These are phyloP conservation scores for Glomeris marginata DNA, from an alignment of 2,888 invertebrate species.

Conservation along the genomic window DNA sequence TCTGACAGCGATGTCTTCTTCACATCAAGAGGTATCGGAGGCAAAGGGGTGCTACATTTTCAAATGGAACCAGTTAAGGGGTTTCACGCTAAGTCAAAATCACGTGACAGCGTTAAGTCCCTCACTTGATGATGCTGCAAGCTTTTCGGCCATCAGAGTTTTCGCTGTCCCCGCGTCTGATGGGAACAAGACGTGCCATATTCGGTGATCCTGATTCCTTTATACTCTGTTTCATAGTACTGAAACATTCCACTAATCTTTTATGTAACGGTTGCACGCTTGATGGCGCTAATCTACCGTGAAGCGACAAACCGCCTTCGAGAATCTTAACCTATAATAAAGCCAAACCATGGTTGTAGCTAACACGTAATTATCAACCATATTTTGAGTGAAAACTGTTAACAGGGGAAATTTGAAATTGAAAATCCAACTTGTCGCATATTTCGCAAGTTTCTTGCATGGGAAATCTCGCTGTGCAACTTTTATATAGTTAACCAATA, in stretches of 20 bases:
- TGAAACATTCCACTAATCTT: conserved; percentile 71
- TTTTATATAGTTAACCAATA: too few relatives aligned
- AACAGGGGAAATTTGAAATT: too few relatives aligned
- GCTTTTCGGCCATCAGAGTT: conserved; percentile 8
- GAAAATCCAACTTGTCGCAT: too few relatives aligned
- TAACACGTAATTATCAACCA: not conserved
- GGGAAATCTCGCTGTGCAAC: too few relatives aligned
- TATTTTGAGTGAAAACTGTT: too few relatives aligned
- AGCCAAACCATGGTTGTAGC: not conserved
- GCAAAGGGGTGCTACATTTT: conserved; percentile 52
- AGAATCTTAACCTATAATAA: conserved; percentile 36
- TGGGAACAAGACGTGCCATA: conserved; percentile 11
- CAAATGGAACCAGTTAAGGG: not conserved
- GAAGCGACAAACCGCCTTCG: conserved; percentile 67
- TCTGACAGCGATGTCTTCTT: conserved; percentile 11
- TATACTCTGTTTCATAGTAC: conserved; percentile 55
- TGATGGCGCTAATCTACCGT: conserved; percentile 68
- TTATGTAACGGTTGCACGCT: conserved; percentile 85
- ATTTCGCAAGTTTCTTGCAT: too few relatives aligned
- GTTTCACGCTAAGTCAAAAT: not conserved
- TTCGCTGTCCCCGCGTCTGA: conserved; percentile 8
- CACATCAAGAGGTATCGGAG: conserved; percentile 46
- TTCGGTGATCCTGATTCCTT: conserved; percentile 22
- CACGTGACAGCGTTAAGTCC: not conserved
- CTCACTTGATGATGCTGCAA: conserved; percentile 15